phyloP scores from a whole-genome alignment of 2,888 invertebrate genomes.

The Kuschelorhynchus macadamiae region DNA sequence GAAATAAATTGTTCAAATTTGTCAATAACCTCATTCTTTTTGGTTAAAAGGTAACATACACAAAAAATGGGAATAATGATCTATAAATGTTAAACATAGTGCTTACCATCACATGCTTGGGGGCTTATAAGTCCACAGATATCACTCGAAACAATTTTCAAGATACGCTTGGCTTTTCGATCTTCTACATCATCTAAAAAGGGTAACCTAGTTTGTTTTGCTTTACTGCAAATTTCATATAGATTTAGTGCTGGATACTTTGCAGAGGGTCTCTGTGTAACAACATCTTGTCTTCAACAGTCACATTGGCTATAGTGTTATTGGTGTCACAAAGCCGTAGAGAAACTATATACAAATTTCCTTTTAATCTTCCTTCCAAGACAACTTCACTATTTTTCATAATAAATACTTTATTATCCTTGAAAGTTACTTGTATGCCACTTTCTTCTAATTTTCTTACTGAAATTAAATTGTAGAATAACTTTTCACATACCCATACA shows the following conservation, averaged over 20 bases:
- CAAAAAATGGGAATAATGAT: constrained; percentile 36
- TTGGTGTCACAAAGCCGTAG: not conserved
- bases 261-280: not conserved
- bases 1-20: constrained; percentile 32
- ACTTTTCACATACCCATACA: not conserved
- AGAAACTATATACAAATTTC: constrained; percentile 8
- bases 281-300: not conserved
- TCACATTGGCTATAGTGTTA: not conserved
- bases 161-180: constrained; percentile 31
- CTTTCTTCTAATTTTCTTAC: constrained; percentile 8
- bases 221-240: constrained; percentile 51
- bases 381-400: constrained; percentile 32
- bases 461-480: not conserved
- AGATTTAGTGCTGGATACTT: constrained; percentile 35
- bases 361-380: constrained; percentile 32
- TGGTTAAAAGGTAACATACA: constrained; percentile 23
- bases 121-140: constrained; percentile 40
- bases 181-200: not conserved
- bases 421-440: not conserved
- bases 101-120: constrained; percentile 26
- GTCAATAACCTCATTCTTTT: constrained; percentile 29
- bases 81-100: constrained; percentile 33
- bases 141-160: no score
- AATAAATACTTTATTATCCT: constrained; percentile 32
- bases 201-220: constrained; percentile 28